Evolutionary conservation across 2,113 vertebrate genomes (phyloP).

Genomic region (Ramphastos sulfuratus): DNA sequence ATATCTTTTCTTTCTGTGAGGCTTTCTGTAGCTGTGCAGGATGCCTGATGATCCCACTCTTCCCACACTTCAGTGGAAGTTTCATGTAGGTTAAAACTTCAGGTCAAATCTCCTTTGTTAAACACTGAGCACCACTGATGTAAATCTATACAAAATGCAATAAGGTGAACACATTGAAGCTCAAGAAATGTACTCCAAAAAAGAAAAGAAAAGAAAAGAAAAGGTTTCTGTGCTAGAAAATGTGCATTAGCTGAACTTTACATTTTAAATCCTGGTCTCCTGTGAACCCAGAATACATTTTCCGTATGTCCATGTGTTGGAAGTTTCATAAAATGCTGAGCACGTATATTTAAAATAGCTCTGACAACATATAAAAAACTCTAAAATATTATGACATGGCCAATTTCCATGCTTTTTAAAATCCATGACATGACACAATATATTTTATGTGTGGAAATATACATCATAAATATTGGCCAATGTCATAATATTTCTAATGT

Average conservation of each 20-base stretch:
- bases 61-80: not conserved
- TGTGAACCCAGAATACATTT: constrained; percentile 61
- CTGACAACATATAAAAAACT: constrained; percentile 61
- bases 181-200: not conserved
- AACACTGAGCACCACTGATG: not conserved
- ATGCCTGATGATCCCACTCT: not conserved
- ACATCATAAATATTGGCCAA: constrained; percentile 66
- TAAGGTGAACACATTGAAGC: not conserved
- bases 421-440: constrained; percentile 67
- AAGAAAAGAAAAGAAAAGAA: not conserved
- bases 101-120: not conserved
- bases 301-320: constrained; percentile 63
- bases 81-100: not conserved
- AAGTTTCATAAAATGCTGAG: constrained; percentile 73
- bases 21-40: not conserved
- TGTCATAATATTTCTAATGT: constrained; percentile 68
- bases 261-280: constrained; percentile 52
- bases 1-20: not conserved
- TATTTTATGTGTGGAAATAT: constrained; percentile 71
- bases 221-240: not conserved
- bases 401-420: constrained; percentile 71
- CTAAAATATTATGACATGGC: constrained; percentile 70
- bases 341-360: constrained; percentile 69
- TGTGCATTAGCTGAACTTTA: constrained; percentile 22
- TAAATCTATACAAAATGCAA: not conserved